Percentiles rank a stretch among this genome's conserved stretches.
These are phyloP conservation scores for Masticophis lateralis DNA, from an alignment of 2,797 vertebrate genomes.

Conservation along the genomic window DNA sequence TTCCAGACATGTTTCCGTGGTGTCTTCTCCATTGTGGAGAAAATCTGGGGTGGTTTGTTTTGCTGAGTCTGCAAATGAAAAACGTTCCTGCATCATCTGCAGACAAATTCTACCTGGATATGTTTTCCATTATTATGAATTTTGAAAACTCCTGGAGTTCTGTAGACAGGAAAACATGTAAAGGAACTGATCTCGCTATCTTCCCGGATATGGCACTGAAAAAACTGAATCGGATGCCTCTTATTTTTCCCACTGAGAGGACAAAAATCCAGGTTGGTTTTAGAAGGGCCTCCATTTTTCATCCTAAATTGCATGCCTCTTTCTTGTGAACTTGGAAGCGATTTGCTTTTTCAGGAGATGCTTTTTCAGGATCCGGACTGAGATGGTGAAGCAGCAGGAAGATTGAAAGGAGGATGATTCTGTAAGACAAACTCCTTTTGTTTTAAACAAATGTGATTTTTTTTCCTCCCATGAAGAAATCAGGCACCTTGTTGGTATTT, in stretches of 20 bases:
- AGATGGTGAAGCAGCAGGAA: slow-evolving; percentile 61
- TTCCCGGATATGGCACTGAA: neutral
- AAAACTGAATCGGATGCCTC: neutral
- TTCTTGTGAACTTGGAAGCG: slow-evolving; percentile 61
- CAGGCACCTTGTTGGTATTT: slow-evolving; percentile 76
- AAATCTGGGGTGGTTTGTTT: neutral
- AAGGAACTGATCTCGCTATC: neutral
- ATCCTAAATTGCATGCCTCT: slow-evolving; percentile 47
- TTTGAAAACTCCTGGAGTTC: neutral
- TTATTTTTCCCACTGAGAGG: neutral
- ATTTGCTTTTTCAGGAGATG: slow-evolving; percentile 58
- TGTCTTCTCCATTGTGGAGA: neutral
- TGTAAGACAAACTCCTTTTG: slow-evolving; percentile 67
- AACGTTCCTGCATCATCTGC: neutral
- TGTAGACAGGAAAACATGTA: neutral
- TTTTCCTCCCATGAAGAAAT: slow-evolving; percentile 64
- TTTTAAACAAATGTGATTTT: slow-evolving; percentile 73
- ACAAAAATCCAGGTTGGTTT: neutral
- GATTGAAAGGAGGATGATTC: slow-evolving; percentile 62
- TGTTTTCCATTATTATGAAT: neutral
- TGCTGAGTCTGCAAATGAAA: neutral
- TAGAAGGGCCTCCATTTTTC: slow-evolving; percentile 20
- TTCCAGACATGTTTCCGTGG: neutral
- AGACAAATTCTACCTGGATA: neutral
- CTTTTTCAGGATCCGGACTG: slow-evolving; percentile 54